Conservation (phyloP, 2,113 vertebrate species). For the Calyptomena viridis region DNA sequence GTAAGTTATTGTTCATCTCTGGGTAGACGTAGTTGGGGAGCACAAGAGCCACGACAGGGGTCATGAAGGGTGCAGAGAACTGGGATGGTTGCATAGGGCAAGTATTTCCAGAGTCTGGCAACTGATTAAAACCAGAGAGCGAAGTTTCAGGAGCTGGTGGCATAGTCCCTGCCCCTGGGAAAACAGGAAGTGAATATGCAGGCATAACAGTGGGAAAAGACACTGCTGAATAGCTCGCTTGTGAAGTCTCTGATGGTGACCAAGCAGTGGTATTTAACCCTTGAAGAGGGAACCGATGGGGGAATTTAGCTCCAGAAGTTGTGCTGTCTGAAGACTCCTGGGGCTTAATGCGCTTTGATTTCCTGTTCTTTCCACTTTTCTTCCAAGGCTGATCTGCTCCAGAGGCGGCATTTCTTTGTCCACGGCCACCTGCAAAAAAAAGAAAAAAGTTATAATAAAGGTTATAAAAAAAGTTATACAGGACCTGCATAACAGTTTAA, state of each 20-base stretch:
- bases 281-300: conserved; percentile 76
- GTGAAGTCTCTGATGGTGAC: conserved; percentile 85
- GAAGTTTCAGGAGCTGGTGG: conserved; percentile 61
- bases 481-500: not conserved
- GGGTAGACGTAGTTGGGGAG: conserved; percentile 84
- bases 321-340: conserved; percentile 86
- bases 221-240: conserved; percentile 79
- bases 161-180: conserved; percentile 62
- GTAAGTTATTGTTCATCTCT: conserved; percentile 60
- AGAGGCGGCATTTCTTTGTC: conserved; percentile 45
- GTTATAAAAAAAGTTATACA: not conserved
- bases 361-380: conserved; percentile 80
- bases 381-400: conserved; percentile 69
- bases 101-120: conserved; percentile 62
- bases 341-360: conserved; percentile 82
- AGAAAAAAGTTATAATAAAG: no score
- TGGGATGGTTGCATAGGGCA: conserved; percentile 70
- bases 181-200: conserved; percentile 81
- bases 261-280: conserved; percentile 87
- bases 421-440: conserved; percentile 39
- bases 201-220: conserved; percentile 83
- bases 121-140: conserved; percentile 68
- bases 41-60: conserved; percentile 86
- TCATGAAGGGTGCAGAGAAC: conserved; percentile 77
- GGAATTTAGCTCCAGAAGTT: conserved; percentile 76